These are phyloP conservation scores for Battus philenor DNA, from an alignment of 1,140 invertebrate genomes.

Conservation along the genomic window DNA sequence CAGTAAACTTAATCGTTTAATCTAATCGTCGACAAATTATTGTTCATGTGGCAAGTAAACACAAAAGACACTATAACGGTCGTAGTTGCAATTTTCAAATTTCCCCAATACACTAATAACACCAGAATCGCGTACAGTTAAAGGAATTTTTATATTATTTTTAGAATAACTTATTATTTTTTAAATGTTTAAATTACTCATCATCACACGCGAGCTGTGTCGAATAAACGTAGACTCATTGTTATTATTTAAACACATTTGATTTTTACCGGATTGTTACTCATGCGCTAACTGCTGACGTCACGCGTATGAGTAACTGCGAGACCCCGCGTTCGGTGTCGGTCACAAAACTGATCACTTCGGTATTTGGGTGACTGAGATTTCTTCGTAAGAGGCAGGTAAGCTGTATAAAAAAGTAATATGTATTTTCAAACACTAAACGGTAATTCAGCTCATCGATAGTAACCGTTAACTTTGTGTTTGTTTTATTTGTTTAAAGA, in stretches of 20 bases:
- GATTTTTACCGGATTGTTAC: slow-evolving; percentile 56
- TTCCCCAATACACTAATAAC: too few relatives aligned
- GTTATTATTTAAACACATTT: slow-evolving; percentile 18
- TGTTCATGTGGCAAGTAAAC: too few relatives aligned
- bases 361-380: slow-evolving; percentile 37
- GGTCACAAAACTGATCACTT: slow-evolving; percentile 35
- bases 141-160: too few relatives aligned
- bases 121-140: too few relatives aligned
- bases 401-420: slow-evolving; percentile 3
- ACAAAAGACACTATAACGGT: too few relatives aligned
- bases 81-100: too few relatives aligned
- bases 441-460: slow-evolving; percentile 5
- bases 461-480: slow-evolving; percentile 2
- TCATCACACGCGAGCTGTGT: too few relatives aligned
- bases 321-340: slow-evolving; percentile 32
- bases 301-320: slow-evolving; percentile 55
- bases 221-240: slow-evolving; percentile 21
- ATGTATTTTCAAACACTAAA: slow-evolving; percentile 12
- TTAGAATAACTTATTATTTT: too few relatives aligned
- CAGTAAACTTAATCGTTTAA: too few relatives aligned
- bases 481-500: too few relatives aligned
- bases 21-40: too few relatives aligned
- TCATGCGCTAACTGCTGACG: slow-evolving; percentile 63
- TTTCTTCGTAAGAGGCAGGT: slow-evolving; percentile 24
- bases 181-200: too few relatives aligned